These are phyloP conservation scores for Metallyticus violacea DNA, from an alignment of 2,888 invertebrate species.

Conservation along the genomic window DNA sequence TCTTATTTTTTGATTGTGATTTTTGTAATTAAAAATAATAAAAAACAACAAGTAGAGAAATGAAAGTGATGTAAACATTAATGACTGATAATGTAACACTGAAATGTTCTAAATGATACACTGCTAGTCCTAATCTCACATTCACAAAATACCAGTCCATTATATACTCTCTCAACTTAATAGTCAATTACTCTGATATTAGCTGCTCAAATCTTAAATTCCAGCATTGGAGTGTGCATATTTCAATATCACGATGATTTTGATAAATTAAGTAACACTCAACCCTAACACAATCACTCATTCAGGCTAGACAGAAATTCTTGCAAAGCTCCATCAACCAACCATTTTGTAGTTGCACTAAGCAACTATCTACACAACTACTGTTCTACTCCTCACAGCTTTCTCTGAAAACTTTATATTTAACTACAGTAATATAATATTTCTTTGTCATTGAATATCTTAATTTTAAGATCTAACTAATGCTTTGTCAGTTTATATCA, in stretches of 20 bases:
- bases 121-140: not conserved
- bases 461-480: not conserved
- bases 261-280: not conserved
- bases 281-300: not conserved
- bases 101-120: not conserved
- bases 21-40: not conserved
- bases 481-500: not conserved
- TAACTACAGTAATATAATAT: not conserved
- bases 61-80: not conserved
- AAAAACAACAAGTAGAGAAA: not conserved
- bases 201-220: not conserved
- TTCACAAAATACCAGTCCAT: not conserved
- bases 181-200: not conserved
- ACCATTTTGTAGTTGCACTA: not conserved
- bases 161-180: not conserved
- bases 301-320: not conserved
- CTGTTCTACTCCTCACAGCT: not conserved
- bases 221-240: not conserved
- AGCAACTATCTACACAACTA: not conserved
- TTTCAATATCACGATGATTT: not conserved
- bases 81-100: slow-evolving; percentile 1
- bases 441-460: not conserved
- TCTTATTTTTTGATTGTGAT: not conserved
- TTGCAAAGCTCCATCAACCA: not conserved
- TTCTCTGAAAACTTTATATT: not conserved